phyloP scores from a whole-genome alignment of 2,888 invertebrate species.

The Eubasilissa splendida region DNA sequence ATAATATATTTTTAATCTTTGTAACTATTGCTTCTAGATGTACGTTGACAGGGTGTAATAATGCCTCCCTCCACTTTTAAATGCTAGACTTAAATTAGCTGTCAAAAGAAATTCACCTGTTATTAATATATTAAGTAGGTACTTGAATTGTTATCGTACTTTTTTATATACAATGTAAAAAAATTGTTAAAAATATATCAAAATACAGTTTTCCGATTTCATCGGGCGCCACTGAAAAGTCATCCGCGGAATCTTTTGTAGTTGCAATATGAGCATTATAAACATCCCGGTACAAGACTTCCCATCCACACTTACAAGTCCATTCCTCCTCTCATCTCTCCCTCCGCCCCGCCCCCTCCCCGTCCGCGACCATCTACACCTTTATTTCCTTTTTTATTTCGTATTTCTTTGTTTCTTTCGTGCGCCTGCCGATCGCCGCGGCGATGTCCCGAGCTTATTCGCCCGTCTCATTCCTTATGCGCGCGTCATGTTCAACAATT shows the following conservation, averaged over 20 bases:
- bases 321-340: slow-evolving; percentile 26
- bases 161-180: too few relatives aligned
- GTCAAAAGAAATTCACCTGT: too few relatives aligned
- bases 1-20: too few relatives aligned
- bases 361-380: slow-evolving; percentile 2
- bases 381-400: slow-evolving; percentile 22
- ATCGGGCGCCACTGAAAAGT: slow-evolving; percentile 35
- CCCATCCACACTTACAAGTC: slow-evolving; percentile 47
- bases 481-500: slow-evolving; percentile 10
- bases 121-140: too few relatives aligned
- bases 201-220: neutral
- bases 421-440: slow-evolving; percentile 3
- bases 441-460: slow-evolving; percentile 6
- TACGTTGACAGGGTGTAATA: too few relatives aligned
- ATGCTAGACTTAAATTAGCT: too few relatives aligned
- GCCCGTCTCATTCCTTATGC: slow-evolving; percentile 6
- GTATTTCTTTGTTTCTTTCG: slow-evolving; percentile 22
- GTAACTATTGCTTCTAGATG: too few relatives aligned
- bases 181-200: too few relatives aligned
- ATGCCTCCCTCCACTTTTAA: too few relatives aligned
- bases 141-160: too few relatives aligned
- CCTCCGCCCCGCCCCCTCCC: neutral
- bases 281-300: slow-evolving; percentile 45
- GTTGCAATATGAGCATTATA: slow-evolving; percentile 55
- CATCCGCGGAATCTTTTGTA: slow-evolving; percentile 51